Evolutionary conservation across 2,888 invertebrate genomes (phyloP).

Genomic region (Plebejus anna): DNA sequence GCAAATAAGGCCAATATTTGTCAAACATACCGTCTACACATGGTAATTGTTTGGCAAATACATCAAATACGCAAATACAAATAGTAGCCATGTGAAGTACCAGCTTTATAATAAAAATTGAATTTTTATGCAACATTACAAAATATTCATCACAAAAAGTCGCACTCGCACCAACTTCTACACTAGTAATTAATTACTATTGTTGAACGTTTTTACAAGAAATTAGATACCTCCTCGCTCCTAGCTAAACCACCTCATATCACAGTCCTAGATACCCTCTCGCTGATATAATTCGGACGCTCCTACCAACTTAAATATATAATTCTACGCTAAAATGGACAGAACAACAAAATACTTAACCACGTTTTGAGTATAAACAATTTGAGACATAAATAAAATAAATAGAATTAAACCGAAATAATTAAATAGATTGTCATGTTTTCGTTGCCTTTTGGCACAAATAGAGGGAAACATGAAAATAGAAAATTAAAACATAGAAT

Average conservation of each 20-base stretch:
- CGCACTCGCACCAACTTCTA: background rate
- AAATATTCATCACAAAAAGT: background rate
- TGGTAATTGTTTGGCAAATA: no score
- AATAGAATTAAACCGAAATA: slow-evolving; percentile 58
- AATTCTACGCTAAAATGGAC: slow-evolving; percentile 35
- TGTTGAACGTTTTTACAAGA: slow-evolving; percentile 8
- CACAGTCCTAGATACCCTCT: slow-evolving; percentile 61
- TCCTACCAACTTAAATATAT: slow-evolving; percentile 34
- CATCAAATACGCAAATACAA: no score
- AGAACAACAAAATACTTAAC: slow-evolving; percentile 35
- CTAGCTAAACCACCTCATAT: slow-evolving; percentile 42
- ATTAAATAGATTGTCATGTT: slow-evolving; percentile 64
- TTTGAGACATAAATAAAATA: slow-evolving; percentile 52
- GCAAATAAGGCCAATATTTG: background rate
- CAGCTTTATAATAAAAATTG: background rate
- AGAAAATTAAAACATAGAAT: slow-evolving; percentile 38
- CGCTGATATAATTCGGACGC: slow-evolving; percentile 36
- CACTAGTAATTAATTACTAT: slow-evolving; percentile 5
- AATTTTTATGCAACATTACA: background rate
- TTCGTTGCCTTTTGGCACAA: slow-evolving; percentile 67
- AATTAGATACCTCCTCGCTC: background rate
- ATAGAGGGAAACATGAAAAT: slow-evolving; percentile 48
- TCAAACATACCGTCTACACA: no score
- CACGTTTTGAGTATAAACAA: slow-evolving; percentile 25
- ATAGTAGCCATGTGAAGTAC: no score